phyloP scores from a whole-genome alignment of 2,888 invertebrate species.

The Nematopogon swammerdamellus region DNA sequence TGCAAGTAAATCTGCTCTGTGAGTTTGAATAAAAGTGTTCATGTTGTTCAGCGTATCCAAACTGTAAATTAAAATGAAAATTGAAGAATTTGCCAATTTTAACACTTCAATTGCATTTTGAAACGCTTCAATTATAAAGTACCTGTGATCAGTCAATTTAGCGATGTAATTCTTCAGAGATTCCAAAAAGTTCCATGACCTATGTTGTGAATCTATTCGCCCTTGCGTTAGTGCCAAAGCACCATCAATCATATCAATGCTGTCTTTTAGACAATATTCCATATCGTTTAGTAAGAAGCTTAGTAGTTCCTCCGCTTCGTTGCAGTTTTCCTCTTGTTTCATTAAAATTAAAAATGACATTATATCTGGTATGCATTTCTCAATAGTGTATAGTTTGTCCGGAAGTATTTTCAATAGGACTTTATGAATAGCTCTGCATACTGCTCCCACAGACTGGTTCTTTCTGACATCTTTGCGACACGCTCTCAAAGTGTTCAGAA shows the following conservation, averaged over 20 bases:
- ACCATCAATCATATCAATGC: constrained; percentile 39
- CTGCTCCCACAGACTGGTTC: constrained; percentile 22
- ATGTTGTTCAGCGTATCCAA: constrained; percentile 54
- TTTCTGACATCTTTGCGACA: constrained; percentile 24
- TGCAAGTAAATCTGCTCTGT: constrained; percentile 47
- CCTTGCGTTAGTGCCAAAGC: constrained; percentile 21
- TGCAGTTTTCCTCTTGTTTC: constrained; percentile 23
- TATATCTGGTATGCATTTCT: constrained; percentile 45
- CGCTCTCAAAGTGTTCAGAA: constrained; percentile 40
- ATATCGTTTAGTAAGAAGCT: constrained; percentile 53
- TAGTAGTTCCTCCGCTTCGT: constrained; percentile 36
- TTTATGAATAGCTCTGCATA: constrained; percentile 35
- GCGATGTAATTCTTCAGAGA: constrained; percentile 25
- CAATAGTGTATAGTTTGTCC: constrained; percentile 31
- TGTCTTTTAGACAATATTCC: constrained; percentile 32
- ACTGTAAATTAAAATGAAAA: constrained; percentile 27
- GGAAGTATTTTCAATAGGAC: constrained; percentile 42
- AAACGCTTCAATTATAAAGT: constrained; percentile 11
- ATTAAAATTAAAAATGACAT: constrained; percentile 50
- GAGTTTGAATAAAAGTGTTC: constrained; percentile 43
- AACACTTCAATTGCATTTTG: neutral
- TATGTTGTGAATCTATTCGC: constrained; percentile 13
- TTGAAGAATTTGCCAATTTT: neutral
- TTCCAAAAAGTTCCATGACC: constrained; percentile 23
- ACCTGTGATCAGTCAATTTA: constrained; percentile 33